Base-by-base conservation (phyloP, 1,140 invertebrate species). In the Neodiprion fabricii region DNA sequence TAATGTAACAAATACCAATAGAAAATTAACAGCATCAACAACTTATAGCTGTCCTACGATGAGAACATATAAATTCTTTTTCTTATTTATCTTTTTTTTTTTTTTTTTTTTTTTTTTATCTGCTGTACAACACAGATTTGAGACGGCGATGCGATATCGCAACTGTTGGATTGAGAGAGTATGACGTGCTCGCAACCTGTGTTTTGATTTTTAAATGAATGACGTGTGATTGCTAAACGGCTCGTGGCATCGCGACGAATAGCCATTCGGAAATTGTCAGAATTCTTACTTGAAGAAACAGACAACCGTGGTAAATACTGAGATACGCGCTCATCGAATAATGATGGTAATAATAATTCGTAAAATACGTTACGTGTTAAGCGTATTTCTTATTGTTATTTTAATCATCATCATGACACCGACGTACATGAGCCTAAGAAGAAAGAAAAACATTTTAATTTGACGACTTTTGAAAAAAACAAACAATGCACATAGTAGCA, bases 1-100 rank as follows among this genome's bases (percentile, higher is more conserved):
- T 40, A 40, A 40, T 40, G 28, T 40, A 40, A 40, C 28, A 5
- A 40, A 40, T 40, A 40, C 28, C 28, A 40, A 40, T 40, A 40
- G 28, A 40, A 40, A 40, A 40, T 40, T 40, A 61, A 17, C 53
- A 61, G n/a, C 53, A 61, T 14, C 53, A 61, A 61, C 81, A 81
- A 82, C 76, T 83, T 84, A 83, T 78, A 82, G 84, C 80, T 84
- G 83, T 81, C 82, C 82, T 61, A 5, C 53, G 53, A 61, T 4
- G 28, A 40, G 17, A 65, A 7, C 7, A 65, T 65, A 14, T 65
- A 65, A 14, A 14, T 65, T 21, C 17, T 65, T 65, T 3, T 65
- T 65, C 0, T 65, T 65, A 3, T 65, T 65, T 65, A 14, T 65
- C 7, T 65, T 65, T 1, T 65, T 65, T 61, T 61, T 61, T 61